phyloP scores from a whole-genome alignment of 2,888 invertebrate species.

The Drosophila flavopinicola region DNA sequence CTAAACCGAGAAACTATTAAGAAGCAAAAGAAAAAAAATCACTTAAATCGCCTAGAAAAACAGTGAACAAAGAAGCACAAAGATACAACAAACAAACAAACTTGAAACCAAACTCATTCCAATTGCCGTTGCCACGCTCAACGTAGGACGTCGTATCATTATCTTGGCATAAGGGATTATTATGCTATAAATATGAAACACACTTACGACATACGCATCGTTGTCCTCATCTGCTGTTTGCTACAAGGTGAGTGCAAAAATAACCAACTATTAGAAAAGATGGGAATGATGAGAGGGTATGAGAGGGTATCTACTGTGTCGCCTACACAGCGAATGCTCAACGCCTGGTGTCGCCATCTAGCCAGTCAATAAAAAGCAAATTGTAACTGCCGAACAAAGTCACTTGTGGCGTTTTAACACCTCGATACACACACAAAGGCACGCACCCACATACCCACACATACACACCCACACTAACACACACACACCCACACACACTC shows the following conservation, averaged over 20 bases:
- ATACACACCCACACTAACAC: conserved; percentile 56
- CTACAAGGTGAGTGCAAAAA: conserved; percentile 78
- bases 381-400: conserved; percentile 74
- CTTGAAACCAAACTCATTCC: conserved; percentile 33
- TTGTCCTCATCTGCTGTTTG: conserved; percentile 81
- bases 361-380: conserved; percentile 76
- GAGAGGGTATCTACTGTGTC: neutral
- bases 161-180: conserved; percentile 61
- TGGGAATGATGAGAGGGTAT: neutral
- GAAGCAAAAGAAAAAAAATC: conserved; percentile 45
- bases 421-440: conserved; percentile 37
- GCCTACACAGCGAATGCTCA: conserved; percentile 22
- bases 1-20: conserved; percentile 52
- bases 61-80: conserved; percentile 30
- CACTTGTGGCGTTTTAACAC: conserved; percentile 76
- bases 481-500: conserved; percentile 9
- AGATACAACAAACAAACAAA: conserved; percentile 9
- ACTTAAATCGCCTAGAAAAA: conserved; percentile 62
- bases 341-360: conserved; percentile 43
- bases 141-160: conserved; percentile 39
- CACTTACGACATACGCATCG: conserved; percentile 81
- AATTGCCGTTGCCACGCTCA: conserved; percentile 26
- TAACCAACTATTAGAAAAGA: conserved; percentile 13
- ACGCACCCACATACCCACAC: conserved; percentile 15
- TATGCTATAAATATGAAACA: conserved; percentile 84